phyloP scores from a whole-genome alignment of 2,888 invertebrate genomes.

The Pollenia angustigena region DNA sequence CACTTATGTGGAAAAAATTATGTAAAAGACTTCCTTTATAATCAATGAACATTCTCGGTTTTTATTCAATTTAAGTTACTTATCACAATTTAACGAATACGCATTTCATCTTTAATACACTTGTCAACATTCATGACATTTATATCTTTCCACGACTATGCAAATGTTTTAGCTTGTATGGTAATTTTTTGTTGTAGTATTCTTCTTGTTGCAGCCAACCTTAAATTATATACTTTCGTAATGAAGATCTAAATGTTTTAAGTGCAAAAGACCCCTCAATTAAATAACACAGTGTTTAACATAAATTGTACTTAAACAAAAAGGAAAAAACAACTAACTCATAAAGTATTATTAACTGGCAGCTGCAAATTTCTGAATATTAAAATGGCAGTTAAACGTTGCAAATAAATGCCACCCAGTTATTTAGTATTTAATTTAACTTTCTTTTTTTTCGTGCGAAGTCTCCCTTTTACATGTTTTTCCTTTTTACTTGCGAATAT shows the following conservation, averaged over 20 bases:
- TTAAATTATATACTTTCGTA: conserved; percentile 48
- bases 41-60: too few species aligned
- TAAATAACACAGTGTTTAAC: conserved; percentile 54
- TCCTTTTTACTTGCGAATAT: background rate
- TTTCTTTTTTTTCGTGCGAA: conserved; percentile 2
- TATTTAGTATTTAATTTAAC: background rate
- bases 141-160: background rate
- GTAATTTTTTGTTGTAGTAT: background rate
- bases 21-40: too few species aligned
- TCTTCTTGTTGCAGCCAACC: background rate
- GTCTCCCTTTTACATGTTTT: background rate
- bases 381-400: conserved; percentile 24
- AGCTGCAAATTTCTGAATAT: conserved; percentile 61
- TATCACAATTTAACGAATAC: too few species aligned
- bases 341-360: conserved; percentile 51
- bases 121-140: conserved; percentile 11
- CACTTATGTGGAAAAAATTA: too few species aligned
- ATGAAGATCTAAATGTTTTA: conserved; percentile 67
- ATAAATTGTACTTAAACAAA: conserved; percentile 40
- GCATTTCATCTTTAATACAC: background rate
- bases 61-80: too few species aligned
- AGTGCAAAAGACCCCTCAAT: conserved; percentile 36
- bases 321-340: background rate
- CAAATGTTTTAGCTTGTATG: background rate
- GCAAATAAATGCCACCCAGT: conserved; percentile 34